Base-by-base conservation (phyloP, 1,140 invertebrate genomes). In the Kradibia gibbosae region DNA sequence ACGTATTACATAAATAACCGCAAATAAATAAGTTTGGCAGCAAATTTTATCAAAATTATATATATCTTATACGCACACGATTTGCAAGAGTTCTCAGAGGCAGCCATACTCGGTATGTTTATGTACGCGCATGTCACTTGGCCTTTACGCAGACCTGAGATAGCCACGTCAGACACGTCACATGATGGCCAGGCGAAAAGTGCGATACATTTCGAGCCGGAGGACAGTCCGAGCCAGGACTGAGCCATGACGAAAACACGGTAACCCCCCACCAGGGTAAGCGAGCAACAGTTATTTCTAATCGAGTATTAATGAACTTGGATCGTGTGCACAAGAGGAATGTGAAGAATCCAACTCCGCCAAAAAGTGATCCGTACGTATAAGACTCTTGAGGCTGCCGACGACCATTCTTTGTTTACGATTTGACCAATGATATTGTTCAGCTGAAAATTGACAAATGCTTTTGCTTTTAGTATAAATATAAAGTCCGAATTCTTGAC, bases 291-390 rank as follows among this genome's bases (percentile, higher is more conserved):
- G 36, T 67, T 67, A 34, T 67, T 67, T 67, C 34, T 22, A 67
- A 67, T 67, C 62, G 62, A 67, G 34, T 67, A 67, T 39, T 39
- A 39, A 67, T 67, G 34, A 67, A 39, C 36, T 67, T 67, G 34
- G 7, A n/a, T 67, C 20, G 36, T 67, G 34, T n/a, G 17, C n/a
- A n/a, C 3, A 67, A n/a, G 10, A 67, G 17, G 36, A 39, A 39
- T 39, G 34, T 17, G 34, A 20, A 0, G 20, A 45, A 22, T 39
- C 5, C 36, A 39, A n/a, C 2, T 8, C 39, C 34, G 34, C 62
- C 34, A n/a, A 39, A 67, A 67, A 67, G 13, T 2, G 15, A 62
- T 62, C 31, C 13, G 5, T 10, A 31, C 11, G n/a, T 28, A 34
- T 15, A 57, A 34, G 11, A 62, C 15, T 3, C 5, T 45, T 45